Conservation (phyloP, 2,113 vertebrate genomes). For the Cheilinus undulatus region DNA sequence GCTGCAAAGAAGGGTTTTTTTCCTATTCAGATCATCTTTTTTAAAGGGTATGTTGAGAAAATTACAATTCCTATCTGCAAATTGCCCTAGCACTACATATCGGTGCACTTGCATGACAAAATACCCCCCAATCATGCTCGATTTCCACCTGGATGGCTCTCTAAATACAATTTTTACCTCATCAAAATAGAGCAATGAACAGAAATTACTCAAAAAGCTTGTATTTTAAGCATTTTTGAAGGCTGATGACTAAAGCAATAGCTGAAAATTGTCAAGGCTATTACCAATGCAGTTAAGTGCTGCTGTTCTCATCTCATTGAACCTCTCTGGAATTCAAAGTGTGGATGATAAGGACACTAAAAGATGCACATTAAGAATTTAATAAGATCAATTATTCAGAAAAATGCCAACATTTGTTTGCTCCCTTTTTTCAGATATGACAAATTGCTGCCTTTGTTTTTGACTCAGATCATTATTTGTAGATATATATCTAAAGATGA, state of each 20-base stretch:
- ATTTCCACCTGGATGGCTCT: too few relatives aligned
- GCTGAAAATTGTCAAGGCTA: neutral
- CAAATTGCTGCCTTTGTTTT: neutral
- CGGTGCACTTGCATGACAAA: neutral
- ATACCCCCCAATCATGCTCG: too few relatives aligned
- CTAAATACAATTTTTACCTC: neutral
- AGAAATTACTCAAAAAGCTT: too few relatives aligned
- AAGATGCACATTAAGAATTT: neutral
- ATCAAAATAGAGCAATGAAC: neutral
- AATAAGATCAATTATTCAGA: neutral
- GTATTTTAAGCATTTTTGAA: neutral
- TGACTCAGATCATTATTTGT: neutral
- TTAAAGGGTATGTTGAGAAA: too few relatives aligned
- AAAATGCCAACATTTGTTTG: neutral
- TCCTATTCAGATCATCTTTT: too few relatives aligned
- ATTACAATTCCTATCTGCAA: too few relatives aligned
- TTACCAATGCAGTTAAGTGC: neutral
- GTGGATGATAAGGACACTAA: neutral
- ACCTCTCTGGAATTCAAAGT: neutral
- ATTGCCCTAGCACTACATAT: neutral
- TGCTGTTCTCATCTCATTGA: neutral
- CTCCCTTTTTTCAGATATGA: neutral
- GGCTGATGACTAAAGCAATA: neutral
- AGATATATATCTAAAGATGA: neutral
- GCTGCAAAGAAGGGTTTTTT: too few relatives aligned